Base-by-base conservation (phyloP, 37 sponge, comb jelly and placozoan species). In the Halisarca cf. caerulea region DNA sequence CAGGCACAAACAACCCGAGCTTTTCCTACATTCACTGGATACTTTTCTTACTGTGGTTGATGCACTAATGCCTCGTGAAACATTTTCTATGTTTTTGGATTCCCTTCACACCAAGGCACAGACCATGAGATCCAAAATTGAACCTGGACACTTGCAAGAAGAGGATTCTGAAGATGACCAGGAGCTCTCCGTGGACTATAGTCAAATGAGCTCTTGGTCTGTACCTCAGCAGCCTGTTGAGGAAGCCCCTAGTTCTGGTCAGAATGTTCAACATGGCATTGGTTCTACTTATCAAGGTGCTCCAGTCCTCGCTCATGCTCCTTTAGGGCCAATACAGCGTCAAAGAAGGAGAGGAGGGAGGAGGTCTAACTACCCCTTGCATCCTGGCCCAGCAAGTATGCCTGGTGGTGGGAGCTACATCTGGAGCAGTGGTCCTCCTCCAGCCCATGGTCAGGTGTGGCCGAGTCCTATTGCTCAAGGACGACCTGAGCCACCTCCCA, bases 401-500 rank as follows among this genome's bases (percentile, higher is more conserved):
- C 11, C 0, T 41, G 45, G 44, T 74, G 77, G 77, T 42, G 45
- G 77, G 42, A 7, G n/a, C 18, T 44, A 74, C 44, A 74, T 74
- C 42, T 74, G 42, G 45, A 34, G 69, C n/a, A 34, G 69, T 68
- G 69, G 69, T 1, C 32, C 51, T 47, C 11, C 51, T 47, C 51
- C 51, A 14, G 51, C 9, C 11, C 6, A 14, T 47, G 51, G 51
- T 47, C 51, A 47, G 11, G 11, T 47, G 6, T 47, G 51, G 51
- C 51, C 51, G 6, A 47, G 51, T 47, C 11, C 51, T 47, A 47
- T 47, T 47, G 51, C n/a, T 62, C 18, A 62, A 28, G 18, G 2
- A 74, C 17, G 8, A 0, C 77, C 44, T 41, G 77, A 40, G 18
- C 77, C 77, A 74, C 42, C 77, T 74, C 77, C 77, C 36, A 43